These are phyloP conservation scores for Agelas oroides DNA, from an alignment of 37 sponge, comb jelly and placozoan species.

Conservation along the genomic window DNA sequence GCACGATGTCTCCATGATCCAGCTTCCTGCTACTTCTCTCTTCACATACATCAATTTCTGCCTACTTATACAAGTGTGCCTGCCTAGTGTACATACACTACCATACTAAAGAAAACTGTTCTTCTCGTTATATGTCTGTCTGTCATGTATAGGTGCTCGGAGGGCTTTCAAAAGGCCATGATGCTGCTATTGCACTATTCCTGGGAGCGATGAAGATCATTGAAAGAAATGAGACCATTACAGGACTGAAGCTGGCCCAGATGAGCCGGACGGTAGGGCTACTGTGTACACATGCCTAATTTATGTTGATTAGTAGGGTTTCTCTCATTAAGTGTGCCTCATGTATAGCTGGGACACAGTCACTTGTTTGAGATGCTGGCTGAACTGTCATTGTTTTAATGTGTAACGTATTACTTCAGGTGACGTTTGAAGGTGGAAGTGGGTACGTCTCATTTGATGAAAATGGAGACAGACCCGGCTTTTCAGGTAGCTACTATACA, in stretches of 20 bases:
- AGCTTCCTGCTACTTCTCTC: no score
- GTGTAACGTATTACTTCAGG: constrained; percentile 14
- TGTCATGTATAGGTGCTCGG: constrained; percentile 15
- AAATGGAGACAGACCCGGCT: constrained; percentile 50
- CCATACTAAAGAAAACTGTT: no score
- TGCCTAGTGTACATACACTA: no score
- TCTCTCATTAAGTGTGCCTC: no score
- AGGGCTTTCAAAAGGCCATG: constrained; percentile 7
- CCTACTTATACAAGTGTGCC: no score
- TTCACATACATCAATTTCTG: no score
- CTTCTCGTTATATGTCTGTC: no score
- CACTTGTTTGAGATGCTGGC: no score
- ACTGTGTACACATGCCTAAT: not conserved
- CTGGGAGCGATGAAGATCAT: constrained; percentile 42
- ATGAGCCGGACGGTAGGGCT: constrained; percentile 28
- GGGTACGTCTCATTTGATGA: constrained; percentile 39
- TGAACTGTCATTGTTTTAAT: no score
- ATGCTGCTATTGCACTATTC: constrained; percentile 51
- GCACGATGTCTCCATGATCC: no score
- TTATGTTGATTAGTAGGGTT: no score
- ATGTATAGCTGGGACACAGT: no score
- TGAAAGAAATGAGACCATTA: constrained; percentile 39
- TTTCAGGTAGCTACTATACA: constrained; percentile 4
- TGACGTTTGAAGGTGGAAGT: constrained; percentile 36
- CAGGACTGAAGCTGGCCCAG: constrained; percentile 13